Percentiles rank a stretch among this genome's conserved stretches.
Conservation (phyloP, 2,113 vertebrate species). For the Anas platyrhynchos region DNA sequence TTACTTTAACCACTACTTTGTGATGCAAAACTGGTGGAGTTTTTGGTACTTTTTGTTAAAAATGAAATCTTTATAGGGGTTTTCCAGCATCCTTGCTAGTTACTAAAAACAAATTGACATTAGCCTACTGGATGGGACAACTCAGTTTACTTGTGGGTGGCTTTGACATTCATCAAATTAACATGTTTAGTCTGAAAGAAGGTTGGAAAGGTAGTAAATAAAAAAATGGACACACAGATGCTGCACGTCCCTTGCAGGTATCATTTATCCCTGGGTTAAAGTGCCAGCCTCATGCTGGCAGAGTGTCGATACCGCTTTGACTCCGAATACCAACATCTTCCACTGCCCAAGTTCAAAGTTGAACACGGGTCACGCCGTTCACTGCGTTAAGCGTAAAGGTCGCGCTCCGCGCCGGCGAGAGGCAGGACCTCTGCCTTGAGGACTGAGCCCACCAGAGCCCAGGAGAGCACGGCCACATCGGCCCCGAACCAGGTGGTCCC, state of each 20-base stretch:
- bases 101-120: slow-evolving; percentile 72
- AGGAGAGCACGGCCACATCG: background rate
- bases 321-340: fast-evolving
- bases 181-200: slow-evolving; percentile 59
- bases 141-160: slow-evolving; percentile 48
- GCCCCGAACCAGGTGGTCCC: background rate
- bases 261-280: background rate
- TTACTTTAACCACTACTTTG: slow-evolving; percentile 78
- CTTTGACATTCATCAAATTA: slow-evolving; percentile 52
- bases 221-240: background rate
- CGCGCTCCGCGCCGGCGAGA: fast-evolving
- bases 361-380: background rate
- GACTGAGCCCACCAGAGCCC: fast-evolving
- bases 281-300: background rate
- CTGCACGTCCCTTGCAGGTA: background rate
- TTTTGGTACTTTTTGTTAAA: slow-evolving; percentile 86
- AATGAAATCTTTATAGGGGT: slow-evolving; percentile 79
- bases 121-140: slow-evolving; percentile 34
- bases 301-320: background rate
- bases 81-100: slow-evolving; percentile 77
- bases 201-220: slow-evolving; percentile 44
- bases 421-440: background rate
- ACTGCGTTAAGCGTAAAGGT: fast-evolving
- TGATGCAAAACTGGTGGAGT: slow-evolving; percentile 86
- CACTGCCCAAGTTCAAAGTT: background rate